Conservation (phyloP, 1,140 invertebrate genomes). For the Meloidogyne floridensis region DNA sequence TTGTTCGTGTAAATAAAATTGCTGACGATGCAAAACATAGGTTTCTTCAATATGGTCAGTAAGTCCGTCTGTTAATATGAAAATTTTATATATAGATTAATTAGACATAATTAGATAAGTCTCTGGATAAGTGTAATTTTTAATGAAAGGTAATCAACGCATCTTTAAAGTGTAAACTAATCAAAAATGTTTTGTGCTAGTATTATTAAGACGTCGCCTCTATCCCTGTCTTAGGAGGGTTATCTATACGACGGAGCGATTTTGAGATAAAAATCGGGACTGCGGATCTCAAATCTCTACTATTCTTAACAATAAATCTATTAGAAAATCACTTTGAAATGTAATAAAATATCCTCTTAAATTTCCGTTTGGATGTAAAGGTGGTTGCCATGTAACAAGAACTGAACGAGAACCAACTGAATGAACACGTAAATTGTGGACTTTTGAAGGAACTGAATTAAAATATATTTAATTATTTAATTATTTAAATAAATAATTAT, state of each 20-base stretch:
- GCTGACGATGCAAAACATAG: constrained; percentile 60
- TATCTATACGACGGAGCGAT: too few species aligned
- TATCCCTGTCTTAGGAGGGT: too few species aligned
- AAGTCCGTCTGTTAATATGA: constrained; percentile 29
- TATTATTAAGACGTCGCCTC: too few species aligned
- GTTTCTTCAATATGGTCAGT: constrained; percentile 60
- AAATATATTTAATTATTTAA: neutral
- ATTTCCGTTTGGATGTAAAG: constrained; percentile 58
- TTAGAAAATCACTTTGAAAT: constrained; percentile 55
- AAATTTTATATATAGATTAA: neutral
- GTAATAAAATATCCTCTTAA: constrained; percentile 61
- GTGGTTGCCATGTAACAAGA: constrained; percentile 60
- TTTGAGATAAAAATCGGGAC: too few species aligned
- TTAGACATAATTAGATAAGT: constrained; percentile 13
- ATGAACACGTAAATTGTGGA: constrained; percentile 56
- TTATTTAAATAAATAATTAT: too few species aligned
- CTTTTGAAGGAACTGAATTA: constrained; percentile 59
- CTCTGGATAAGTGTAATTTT: too few species aligned
- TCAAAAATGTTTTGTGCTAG: too few species aligned
- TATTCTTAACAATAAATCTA: neutral
- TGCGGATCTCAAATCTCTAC: neutral
- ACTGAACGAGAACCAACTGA: constrained; percentile 59
- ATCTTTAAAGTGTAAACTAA: too few species aligned
- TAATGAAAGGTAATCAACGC: too few species aligned
- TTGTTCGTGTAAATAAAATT: constrained; percentile 58